phyloP scores from a whole-genome alignment of 2,797 vertebrate species.

The Silurus lanzhouensis region DNA sequence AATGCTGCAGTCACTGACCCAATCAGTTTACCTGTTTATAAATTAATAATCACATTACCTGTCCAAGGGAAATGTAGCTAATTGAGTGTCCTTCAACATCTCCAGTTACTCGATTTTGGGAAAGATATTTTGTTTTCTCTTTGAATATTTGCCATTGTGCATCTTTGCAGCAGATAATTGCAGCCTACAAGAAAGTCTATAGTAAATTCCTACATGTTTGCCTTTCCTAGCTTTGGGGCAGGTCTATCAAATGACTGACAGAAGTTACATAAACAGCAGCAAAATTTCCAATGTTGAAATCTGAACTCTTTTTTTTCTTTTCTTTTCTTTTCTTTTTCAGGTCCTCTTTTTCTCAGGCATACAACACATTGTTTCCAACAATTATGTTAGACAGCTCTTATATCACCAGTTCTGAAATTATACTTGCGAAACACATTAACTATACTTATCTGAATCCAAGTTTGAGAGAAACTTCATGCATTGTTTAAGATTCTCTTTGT shows the following conservation, averaged over 20 bases:
- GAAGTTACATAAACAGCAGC: neutral
- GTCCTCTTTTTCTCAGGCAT: neutral
- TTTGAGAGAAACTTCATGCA: neutral
- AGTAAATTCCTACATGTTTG: neutral
- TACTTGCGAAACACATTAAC: neutral
- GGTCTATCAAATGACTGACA: neutral
- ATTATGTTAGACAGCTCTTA: conserved; percentile 13
- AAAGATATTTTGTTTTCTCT: neutral
- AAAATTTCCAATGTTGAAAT: neutral
- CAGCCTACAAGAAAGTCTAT: neutral
- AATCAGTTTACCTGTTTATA: conserved; percentile 1
- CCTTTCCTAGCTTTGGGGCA: neutral
- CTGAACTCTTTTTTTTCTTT: neutral
- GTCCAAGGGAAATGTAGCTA: neutral
- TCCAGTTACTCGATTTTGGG: neutral
- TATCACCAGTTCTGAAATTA: neutral
- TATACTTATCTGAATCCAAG: neutral
- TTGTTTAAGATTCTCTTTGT: conserved; percentile 43
- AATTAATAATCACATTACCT: neutral
- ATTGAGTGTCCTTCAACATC: neutral
- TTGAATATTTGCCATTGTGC: neutral
- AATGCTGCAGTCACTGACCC: neutral
- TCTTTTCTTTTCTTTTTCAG: neutral
- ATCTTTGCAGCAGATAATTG: neutral
- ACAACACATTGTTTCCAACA: neutral